A percentile compares a stretch with the other conserved stretches of the same genome.
Evolutionary conservation across 2,797 vertebrate genomes (phyloP).

Genomic region (Mus caroli): DNA sequence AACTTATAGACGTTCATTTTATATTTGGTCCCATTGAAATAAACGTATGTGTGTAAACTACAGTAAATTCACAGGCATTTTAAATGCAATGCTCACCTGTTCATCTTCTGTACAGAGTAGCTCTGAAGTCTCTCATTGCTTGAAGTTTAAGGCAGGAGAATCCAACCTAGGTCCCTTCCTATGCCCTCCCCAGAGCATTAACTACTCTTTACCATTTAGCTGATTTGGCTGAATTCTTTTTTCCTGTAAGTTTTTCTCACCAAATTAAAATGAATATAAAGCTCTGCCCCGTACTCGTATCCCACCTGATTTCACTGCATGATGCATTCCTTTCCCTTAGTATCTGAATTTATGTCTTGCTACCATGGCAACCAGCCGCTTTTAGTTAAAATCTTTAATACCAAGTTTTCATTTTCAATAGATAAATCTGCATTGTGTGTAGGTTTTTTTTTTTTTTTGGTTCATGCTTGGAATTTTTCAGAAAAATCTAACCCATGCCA

Average conservation of each 20-base stretch:
- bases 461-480: neutral
- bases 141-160: neutral
- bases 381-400: conserved; percentile 55
- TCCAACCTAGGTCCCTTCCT: neutral
- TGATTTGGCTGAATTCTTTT: neutral
- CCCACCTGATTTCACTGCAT: conserved; percentile 7
- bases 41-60: neutral
- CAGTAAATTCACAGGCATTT: neutral
- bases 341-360: conserved; percentile 58
- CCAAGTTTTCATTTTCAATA: conserved; percentile 59
- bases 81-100: neutral
- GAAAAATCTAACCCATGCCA: neutral
- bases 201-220: neutral
- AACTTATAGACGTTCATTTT: neutral
- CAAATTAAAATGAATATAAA: conserved; percentile 61
- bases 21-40: neutral
- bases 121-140: neutral
- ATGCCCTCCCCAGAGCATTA: neutral
- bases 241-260: neutral
- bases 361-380: conserved; percentile 71
- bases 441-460: neutral
- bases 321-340: conserved; percentile 43
- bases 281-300: neutral
- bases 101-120: accelerated
- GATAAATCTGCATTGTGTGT: conserved; percentile 28